Conservation (phyloP, 2,797 vertebrate genomes). For the Fundulus diaphanus region DNA sequence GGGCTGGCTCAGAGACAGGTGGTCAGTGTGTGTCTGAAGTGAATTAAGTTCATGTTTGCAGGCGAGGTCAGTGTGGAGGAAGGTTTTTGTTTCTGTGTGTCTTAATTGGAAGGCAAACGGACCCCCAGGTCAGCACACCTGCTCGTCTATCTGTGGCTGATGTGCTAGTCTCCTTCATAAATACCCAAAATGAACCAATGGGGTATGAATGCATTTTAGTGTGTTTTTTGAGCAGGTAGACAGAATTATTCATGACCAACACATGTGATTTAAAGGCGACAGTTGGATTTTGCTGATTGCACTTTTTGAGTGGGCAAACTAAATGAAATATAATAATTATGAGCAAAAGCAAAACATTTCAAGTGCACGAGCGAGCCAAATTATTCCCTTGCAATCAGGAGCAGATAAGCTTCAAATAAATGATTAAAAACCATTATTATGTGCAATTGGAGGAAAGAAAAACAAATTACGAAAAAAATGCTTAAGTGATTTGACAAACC, state of each 20-base stretch:
- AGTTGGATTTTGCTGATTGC: constrained; percentile 47
- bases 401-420: constrained; percentile 6
- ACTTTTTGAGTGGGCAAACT: constrained; percentile 28
- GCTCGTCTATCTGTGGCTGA: constrained; percentile 76
- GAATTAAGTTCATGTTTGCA: constrained; percentile 62
- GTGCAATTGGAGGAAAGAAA: neutral
- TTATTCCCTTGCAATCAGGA: constrained; percentile 18
- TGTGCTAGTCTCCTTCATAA: constrained; percentile 67
- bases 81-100: constrained; percentile 77
- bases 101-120: constrained; percentile 83
- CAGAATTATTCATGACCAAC: constrained; percentile 47
- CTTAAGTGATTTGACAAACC: neutral
- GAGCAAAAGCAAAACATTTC: constrained; percentile 31
- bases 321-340: constrained; percentile 26
- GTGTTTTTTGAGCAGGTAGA: constrained; percentile 9
- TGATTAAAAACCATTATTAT: neutral
- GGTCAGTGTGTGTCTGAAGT: constrained; percentile 59
- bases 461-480: neutral
- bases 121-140: constrained; percentile 81
- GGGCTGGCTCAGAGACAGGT: constrained; percentile 47
- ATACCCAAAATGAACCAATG: constrained; percentile 69
- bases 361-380: constrained; percentile 8
- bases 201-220: constrained; percentile 26
- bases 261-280: constrained; percentile 48
- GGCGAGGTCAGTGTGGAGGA: constrained; percentile 71